Evolutionary conservation across 2,797 vertebrate genomes (phyloP).

Genomic region (Lepilemur septentrionalis): DNA sequence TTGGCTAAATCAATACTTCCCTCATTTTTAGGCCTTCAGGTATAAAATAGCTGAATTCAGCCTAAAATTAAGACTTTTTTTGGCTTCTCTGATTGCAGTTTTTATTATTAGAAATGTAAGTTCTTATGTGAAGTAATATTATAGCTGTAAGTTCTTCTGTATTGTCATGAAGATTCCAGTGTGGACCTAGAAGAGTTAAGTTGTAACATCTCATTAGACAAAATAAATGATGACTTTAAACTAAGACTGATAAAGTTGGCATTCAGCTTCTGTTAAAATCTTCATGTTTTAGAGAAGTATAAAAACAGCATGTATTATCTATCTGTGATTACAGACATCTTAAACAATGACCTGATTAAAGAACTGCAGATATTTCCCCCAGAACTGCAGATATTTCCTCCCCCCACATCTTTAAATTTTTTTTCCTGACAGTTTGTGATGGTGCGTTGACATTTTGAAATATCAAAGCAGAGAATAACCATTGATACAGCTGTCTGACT

Average conservation of each 20-base stretch:
- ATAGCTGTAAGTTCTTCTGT: neutral
- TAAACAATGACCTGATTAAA: slow-evolving; percentile 56
- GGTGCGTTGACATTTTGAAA: slow-evolving; percentile 72
- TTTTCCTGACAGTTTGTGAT: slow-evolving; percentile 3
- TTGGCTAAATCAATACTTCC: neutral
- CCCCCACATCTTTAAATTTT: neutral
- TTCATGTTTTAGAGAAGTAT: neutral
- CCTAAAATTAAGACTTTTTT: neutral
- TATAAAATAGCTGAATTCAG: neutral
- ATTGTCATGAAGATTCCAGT: neutral
- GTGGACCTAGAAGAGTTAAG: neutral
- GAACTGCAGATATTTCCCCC: neutral
- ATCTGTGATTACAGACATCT: neutral
- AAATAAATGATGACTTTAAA: slow-evolving; percentile 20
- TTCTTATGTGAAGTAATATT: neutral
- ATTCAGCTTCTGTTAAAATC: slow-evolving; percentile 18
- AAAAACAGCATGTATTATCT: neutral
- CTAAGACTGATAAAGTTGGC: slow-evolving; percentile 31
- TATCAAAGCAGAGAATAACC: slow-evolving; percentile 71
- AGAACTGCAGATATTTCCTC: neutral
- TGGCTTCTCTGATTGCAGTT: neutral
- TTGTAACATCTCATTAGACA: neutral
- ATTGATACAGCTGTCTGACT: slow-evolving; percentile 77
- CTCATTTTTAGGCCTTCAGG: neutral
- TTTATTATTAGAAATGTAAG: neutral